Evolutionary conservation across 2,113 vertebrate genomes (phyloP), one percentile per base, ranked within the genome.

Genomic region (Nannobrachium achirus): DNA sequence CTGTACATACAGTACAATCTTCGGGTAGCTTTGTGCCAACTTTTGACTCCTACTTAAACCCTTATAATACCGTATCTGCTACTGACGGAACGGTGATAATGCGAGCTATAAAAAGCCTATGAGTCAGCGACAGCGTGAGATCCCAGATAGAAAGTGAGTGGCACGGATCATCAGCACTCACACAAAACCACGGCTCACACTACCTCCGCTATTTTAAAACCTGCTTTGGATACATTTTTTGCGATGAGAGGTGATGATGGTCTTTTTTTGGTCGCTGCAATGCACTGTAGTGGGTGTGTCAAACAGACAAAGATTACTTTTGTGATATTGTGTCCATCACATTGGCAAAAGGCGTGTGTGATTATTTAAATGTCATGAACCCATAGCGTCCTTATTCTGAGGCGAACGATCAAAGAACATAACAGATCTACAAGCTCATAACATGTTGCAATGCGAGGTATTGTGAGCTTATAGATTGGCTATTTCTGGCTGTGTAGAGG

Each of bases 81-180:
- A 62, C 14, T 73, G 69, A 71, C 73, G 67, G 77, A 69, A 75
- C 6, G 33, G 59, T 60, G 69, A 68, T 39, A 62, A 61, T 40
- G 2, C 52, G 8, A 46, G 55, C 82, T 86, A 86, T 85, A 86
- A 88, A 86, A 88, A 83, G 84, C 73, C 51, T 44, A 62, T 84
- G 84, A 89, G 82, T 89, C 84, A 85, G 87, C 82, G 49, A 62
- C 75, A 68, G 77, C 73, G 72, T 71, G 81, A 84, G 81, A 84
- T 79, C 85, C 79, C 85, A 68, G 85, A 71, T 82, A 77, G 73
- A 69, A 71, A 77, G 79, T 89, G 83, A 82, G 82, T 86, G 83
- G 82, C 87, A 88, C 84, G 79, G 76, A 87, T 87, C 76, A 77
- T 85, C 79, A 83, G 71, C 68, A 63, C 73, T 75, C 79, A 13